Evolutionary conservation across 2,113 vertebrate species (phyloP).

Genomic region (Alethe castanea): DNA sequence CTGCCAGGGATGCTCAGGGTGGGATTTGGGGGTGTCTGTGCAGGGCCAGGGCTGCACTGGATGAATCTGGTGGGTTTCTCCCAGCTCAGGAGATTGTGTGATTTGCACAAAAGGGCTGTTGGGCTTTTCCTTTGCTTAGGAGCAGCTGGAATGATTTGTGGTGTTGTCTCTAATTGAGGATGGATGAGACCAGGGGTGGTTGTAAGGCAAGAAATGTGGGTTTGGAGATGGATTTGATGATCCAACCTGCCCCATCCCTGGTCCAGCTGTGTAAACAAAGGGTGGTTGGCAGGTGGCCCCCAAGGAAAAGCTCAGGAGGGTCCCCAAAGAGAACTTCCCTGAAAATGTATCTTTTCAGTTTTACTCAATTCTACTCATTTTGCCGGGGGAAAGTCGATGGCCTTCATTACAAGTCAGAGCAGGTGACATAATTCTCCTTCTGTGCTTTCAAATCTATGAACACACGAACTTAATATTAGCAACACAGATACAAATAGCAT

Average conservation of each 20-base stretch:
- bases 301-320: background rate
- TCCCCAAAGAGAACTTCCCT: background rate
- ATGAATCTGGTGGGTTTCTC: rapidly evolving
- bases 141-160: background rate
- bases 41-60: background rate
- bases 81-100: background rate
- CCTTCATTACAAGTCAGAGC: conserved; percentile 23
- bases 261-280: background rate
- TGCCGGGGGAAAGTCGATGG: background rate
- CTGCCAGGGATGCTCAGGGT: background rate
- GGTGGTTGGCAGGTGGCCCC: background rate
- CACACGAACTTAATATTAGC: conserved; percentile 41
- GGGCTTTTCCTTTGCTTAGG: background rate
- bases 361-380: background rate
- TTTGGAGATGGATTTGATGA: background rate
- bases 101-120: background rate
- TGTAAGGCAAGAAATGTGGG: rapidly evolving
- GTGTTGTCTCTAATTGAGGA: background rate
- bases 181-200: background rate
- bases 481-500: conserved; percentile 57
- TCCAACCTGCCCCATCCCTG: background rate
- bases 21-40: background rate
- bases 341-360: background rate
- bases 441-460: conserved; percentile 30
- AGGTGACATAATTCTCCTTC: conserved; percentile 52